Evolutionary conservation across 2,888 invertebrate species (phyloP).

Genomic region (Hecatera dysodea): DNA sequence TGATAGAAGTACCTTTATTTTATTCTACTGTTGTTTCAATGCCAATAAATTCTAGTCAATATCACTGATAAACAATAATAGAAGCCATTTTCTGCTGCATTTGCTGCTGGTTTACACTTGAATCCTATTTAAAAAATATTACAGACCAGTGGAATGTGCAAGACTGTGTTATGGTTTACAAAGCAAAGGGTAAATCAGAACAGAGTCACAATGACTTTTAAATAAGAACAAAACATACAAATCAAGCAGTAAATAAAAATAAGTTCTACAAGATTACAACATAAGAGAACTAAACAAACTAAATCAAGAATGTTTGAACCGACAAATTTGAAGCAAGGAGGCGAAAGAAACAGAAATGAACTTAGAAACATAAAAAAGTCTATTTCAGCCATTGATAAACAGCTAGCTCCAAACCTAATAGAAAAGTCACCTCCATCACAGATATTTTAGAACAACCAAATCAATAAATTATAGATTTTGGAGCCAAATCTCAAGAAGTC

Average conservation of each 20-base stretch:
- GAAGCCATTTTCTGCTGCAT: background rate
- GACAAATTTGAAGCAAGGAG: background rate
- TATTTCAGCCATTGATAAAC: background rate
- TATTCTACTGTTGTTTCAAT: background rate
- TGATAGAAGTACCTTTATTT: background rate
- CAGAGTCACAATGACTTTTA: background rate
- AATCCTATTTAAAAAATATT: constrained; percentile 1
- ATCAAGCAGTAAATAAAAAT: background rate
- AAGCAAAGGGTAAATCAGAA: background rate
- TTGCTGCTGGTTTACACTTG: background rate
- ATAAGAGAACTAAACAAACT: background rate
- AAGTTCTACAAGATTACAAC: background rate
- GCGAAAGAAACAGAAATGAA: background rate
- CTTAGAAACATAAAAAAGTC: background rate
- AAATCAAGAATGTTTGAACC: background rate
- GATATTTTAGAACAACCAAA: constrained; percentile 13
- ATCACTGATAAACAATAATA: constrained; percentile 12
- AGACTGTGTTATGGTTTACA: background rate
- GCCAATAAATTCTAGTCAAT: background rate
- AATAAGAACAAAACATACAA: background rate
- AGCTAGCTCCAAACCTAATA: background rate
- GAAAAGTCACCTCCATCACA: constrained; percentile 12
- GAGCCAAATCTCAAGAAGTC: constrained; percentile 21
- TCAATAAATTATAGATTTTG: constrained; percentile 14
- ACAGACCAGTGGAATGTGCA: background rate